Conservation (phyloP, 1,140 invertebrate genomes). For the Plodia interpunctella region DNA sequence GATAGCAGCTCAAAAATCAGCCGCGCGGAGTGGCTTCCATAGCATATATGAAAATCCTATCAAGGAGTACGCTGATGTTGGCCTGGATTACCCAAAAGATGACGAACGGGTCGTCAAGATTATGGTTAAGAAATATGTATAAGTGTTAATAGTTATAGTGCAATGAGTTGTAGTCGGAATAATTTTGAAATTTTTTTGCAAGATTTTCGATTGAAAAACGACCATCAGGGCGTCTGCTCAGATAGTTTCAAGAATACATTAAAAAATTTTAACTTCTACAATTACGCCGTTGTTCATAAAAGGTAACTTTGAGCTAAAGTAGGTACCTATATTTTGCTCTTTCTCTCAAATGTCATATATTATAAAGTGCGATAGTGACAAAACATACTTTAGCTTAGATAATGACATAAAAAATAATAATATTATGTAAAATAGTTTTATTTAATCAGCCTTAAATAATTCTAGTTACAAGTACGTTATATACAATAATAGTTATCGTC, state of each 20-base stretch:
- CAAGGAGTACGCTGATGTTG: conserved; percentile 40
- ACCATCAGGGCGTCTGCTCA: too few relatives aligned
- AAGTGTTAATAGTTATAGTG: background rate
- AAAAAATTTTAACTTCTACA: too few relatives aligned
- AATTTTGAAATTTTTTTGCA: too few relatives aligned
- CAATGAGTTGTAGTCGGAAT: too few relatives aligned
- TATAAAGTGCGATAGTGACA: too few relatives aligned
- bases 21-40: conserved; percentile 35
- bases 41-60: conserved; percentile 26
- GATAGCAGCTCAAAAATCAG: conserved; percentile 47
- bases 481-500: background rate
- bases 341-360: too few relatives aligned
- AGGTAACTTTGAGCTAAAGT: too few relatives aligned
- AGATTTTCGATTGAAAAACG: too few relatives aligned
- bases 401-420: background rate
- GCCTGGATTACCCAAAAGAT: conserved; percentile 41
- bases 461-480: background rate
- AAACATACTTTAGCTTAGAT: too few relatives aligned
- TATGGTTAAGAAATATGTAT: conserved; percentile 50
- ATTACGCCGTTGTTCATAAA: too few relatives aligned
- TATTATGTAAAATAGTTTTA: conserved; percentile 6
- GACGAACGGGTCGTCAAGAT: conserved; percentile 35
- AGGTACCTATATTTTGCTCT: too few relatives aligned
- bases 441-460: conserved; percentile 1
- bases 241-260: too few relatives aligned